Evolutionary conservation across 1,140 invertebrate species (phyloP), one percentile per base, ranked within the genome.

Genomic region (Augochlora pura): DNA sequence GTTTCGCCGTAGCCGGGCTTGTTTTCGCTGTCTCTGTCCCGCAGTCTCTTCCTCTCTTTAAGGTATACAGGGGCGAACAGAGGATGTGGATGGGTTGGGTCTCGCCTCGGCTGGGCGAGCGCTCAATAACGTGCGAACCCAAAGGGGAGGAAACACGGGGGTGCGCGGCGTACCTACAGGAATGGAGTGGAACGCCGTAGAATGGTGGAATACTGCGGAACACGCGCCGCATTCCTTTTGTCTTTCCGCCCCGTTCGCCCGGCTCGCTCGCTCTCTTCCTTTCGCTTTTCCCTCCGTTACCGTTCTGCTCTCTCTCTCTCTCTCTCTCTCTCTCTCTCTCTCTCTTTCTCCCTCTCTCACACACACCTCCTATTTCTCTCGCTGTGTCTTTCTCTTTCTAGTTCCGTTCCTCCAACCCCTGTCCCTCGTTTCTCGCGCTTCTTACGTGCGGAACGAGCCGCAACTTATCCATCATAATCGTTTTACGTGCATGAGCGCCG

Each of bases 71-170:
- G 88, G 88, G 88, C 68, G 88, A 89, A 89, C 85, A 88, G 90
- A 91, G 91, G 89, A 90, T 88, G 91, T 88, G 89, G 89, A 91
- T 92, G 91, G 91, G 91, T 91, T 92, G 89, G 90, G 88, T 91
- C 90, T 92, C 89, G 90, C 91, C 90, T 92, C 91, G 92, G 91
- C 91, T 92, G 91, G 91, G 90, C 92, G 92, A 93, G 91, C 92
- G 93, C 91, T 93, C 93, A 93, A 93, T 93, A 93, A 93, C 90
- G 92, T 93, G 92, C 92, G 91, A 93, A 93, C 87, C 91, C 88
- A 92, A 93, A 90, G 89, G 91, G 91, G 91, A 92, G 90, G 90
- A 91, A 91, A 91, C 87, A 88, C 84, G 85, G 88, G 87, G 87
- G 87, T 79, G 88, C 87, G 88, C 88, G 86, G 83, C 85, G 84